A percentile compares a stretch with the other conserved stretches of the same genome.
These are phyloP conservation scores for Lycophotia porphyrea DNA, from an alignment of 2,888 invertebrate genomes.

Conservation along the genomic window DNA sequence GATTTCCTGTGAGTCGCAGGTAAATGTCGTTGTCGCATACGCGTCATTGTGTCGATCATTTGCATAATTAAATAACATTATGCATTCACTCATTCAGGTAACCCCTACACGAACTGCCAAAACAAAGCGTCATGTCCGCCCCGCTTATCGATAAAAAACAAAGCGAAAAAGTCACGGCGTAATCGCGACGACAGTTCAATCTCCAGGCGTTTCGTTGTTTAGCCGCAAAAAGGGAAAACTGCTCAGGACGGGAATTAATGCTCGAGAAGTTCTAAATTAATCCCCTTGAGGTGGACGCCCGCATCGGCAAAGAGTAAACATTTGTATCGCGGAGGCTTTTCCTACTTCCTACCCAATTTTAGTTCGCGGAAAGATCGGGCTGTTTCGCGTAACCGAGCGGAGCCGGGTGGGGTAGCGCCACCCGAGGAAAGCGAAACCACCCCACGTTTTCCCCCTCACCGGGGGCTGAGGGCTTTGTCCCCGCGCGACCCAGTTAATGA, in stretches of 20 bases:
- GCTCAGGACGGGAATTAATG: conserved; percentile 80
- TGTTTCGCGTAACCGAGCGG: conserved; percentile 76
- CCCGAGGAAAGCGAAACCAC: conserved; percentile 85
- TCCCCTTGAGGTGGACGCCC: conserved; percentile 84
- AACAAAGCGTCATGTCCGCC: conserved; percentile 72
- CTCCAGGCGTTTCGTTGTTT: conserved; percentile 69
- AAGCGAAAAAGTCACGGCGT: conserved; percentile 67
- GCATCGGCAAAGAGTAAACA: conserved; percentile 79
- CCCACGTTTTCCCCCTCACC: conserved; percentile 77
- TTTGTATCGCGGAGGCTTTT: conserved; percentile 72
- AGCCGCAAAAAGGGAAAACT: conserved; percentile 83
- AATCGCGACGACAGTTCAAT: conserved; percentile 77
- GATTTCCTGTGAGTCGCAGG: conserved; percentile 83
- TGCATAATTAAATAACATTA: conserved; percentile 88
- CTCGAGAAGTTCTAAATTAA: conserved; percentile 85
- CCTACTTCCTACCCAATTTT: conserved; percentile 61
- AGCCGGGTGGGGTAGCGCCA: conserved; percentile 72
- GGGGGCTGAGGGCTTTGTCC: conserved; percentile 87
- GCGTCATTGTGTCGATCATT: conserved; percentile 82
- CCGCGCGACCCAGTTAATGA: conserved; percentile 90
- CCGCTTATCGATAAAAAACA: conserved; percentile 59
- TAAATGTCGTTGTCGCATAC: conserved; percentile 79
- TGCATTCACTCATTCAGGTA: conserved; percentile 85
- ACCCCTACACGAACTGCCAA: conserved; percentile 80
- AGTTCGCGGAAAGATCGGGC: conserved; percentile 79